A percentile compares a stretch with the other conserved stretches of the same genome.
phyloP scores from a whole-genome alignment of 2,888 invertebrate genomes.

The Agrotis puta region DNA sequence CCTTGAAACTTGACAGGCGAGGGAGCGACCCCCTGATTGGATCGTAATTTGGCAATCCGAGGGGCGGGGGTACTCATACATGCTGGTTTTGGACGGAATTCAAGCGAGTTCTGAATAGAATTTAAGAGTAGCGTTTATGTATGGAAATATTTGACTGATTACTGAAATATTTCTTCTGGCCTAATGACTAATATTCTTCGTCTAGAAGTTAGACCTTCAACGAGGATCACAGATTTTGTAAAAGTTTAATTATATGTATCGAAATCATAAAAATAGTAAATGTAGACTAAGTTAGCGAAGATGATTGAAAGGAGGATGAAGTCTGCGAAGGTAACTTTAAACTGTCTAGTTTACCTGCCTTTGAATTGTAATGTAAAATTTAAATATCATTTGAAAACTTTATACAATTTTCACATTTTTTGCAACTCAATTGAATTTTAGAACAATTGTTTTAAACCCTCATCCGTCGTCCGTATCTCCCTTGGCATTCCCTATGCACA shows the following conservation, averaged over 20 bases:
- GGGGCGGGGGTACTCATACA: conserved; percentile 35
- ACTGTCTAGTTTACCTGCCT: background rate
- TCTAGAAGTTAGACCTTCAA: background rate
- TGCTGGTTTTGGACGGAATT: background rate
- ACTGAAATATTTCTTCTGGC: background rate
- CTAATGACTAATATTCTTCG: background rate
- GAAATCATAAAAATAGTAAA: background rate
- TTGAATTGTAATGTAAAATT: too few relatives aligned
- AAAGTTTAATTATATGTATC: background rate
- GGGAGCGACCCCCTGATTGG: conserved; percentile 54
- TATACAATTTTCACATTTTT: background rate
- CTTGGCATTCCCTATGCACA: conserved; percentile 46
- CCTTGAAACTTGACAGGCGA: conserved; percentile 55
- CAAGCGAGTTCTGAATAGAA: conserved; percentile 2
- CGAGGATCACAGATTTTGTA: background rate
- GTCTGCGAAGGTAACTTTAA: background rate
- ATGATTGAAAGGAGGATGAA: background rate
- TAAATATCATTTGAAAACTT: conserved; percentile 1
- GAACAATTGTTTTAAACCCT: conserved; percentile 40
- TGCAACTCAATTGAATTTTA: conserved; percentile 26
- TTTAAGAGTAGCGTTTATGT: background rate
- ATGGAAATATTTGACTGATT: background rate
- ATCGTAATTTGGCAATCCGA: conserved; percentile 44
- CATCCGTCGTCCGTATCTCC: conserved; percentile 16
- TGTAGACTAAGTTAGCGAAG: background rate